Evolutionary conservation across 2,888 invertebrate genomes (phyloP).

Genomic region (Liposcelis brunnea): DNA sequence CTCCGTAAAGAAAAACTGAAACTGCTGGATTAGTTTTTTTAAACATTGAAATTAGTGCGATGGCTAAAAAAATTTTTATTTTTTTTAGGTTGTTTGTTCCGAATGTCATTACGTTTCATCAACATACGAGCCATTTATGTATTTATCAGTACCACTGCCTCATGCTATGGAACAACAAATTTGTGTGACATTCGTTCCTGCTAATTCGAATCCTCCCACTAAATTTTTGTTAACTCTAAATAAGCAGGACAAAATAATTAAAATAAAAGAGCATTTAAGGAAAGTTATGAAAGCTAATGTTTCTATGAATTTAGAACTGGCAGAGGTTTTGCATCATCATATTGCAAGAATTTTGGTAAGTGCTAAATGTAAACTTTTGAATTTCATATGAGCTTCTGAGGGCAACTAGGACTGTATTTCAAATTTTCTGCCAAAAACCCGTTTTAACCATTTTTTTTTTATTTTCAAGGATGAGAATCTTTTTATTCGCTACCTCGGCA

Average conservation of each 20-base stretch:
- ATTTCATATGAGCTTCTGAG: too few relatives aligned
- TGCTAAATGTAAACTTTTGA: too few relatives aligned
- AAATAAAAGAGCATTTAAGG: conserved; percentile 32
- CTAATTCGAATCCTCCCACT: conserved; percentile 26
- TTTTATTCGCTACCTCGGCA: conserved; percentile 32
- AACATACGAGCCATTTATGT: conserved; percentile 49
- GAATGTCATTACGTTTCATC: conserved; percentile 41
- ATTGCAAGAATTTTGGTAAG: conserved; percentile 38
- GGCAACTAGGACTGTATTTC: too few relatives aligned
- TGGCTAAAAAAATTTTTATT: conserved; percentile 4
- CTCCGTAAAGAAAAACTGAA: background rate
- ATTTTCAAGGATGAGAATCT: conserved; percentile 33
- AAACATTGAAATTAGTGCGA: too few relatives aligned
- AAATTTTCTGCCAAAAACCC: too few relatives aligned
- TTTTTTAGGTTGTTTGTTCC: conserved; percentile 36
- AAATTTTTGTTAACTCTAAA: conserved; percentile 36
- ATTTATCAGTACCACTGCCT: conserved; percentile 44
- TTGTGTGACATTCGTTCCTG: conserved; percentile 34
- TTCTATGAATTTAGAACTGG: conserved; percentile 28
- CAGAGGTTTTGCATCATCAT: conserved; percentile 40
- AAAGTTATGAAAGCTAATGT: conserved; percentile 25
- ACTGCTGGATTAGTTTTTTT: background rate
- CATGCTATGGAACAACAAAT: conserved; percentile 41
- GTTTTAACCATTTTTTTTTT: conserved; percentile 9
- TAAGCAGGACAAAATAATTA: conserved; percentile 35